A percentile compares a stretch with the other conserved stretches of the same genome.
These are phyloP conservation scores for Paracentrotus lividus DNA, from an alignment of 53 echinoderm and acorn worm genomes.

Conservation along the genomic window DNA sequence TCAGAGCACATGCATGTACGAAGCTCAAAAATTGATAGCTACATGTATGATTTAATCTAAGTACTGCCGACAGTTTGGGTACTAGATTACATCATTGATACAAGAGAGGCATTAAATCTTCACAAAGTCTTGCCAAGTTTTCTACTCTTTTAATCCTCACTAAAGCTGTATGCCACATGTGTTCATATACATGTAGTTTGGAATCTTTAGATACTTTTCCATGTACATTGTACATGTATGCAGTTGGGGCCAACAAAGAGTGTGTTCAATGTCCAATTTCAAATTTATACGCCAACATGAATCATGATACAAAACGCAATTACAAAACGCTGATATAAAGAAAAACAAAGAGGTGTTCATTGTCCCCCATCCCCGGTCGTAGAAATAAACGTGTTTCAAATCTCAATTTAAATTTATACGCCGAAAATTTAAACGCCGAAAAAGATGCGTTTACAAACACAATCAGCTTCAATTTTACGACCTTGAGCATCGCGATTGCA, in stretches of 20 bases:
- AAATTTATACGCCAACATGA: too few species aligned
- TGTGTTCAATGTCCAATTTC: too few species aligned
- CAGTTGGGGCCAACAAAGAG: neutral
- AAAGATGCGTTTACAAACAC: too few species aligned
- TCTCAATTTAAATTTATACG: too few species aligned
- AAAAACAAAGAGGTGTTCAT: too few species aligned
- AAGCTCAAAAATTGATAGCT: neutral
- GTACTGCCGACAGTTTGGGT: neutral
- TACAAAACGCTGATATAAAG: too few species aligned
- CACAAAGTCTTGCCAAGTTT: neutral
- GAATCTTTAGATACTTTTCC: neutral
- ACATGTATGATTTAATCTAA: neutral
- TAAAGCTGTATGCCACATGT: neutral
- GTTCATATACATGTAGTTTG: neutral
- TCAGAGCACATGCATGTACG: neutral
- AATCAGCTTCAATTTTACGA: too few species aligned
- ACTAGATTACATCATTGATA: slow-evolving; percentile 13
- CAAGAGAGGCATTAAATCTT: neutral
- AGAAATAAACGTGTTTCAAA: too few species aligned
- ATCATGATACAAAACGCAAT: too few species aligned
- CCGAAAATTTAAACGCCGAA: too few species aligned
- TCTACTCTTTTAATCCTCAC: neutral
- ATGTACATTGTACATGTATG: neutral
- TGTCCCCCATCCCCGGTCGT: too few species aligned
- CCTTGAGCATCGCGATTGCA: too few species aligned